A percentile compares a stretch with the other conserved stretches of the same genome.
Evolutionary conservation across 2,888 invertebrate genomes (phyloP).

Genomic region (Cephus nigrinus): DNA sequence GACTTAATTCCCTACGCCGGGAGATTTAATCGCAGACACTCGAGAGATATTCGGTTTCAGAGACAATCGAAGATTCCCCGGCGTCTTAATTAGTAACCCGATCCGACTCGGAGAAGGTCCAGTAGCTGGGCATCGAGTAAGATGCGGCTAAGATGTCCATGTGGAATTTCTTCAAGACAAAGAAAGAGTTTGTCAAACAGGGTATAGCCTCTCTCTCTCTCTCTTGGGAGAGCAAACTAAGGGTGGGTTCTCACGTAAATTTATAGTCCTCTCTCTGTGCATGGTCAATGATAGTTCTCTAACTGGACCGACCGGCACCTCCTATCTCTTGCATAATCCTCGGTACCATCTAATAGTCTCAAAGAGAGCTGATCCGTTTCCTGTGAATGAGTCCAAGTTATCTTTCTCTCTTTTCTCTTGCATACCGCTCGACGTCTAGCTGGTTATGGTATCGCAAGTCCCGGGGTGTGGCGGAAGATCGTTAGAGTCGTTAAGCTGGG

Average conservation of each 20-base stretch:
- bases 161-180: background rate
- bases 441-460: background rate
- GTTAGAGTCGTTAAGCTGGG: slow-evolving; percentile 28
- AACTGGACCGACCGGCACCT: background rate
- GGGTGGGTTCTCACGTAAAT: background rate
- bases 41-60: slow-evolving; percentile 53
- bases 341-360: background rate
- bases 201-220: background rate
- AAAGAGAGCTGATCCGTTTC: background rate
- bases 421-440: background rate
- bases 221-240: background rate
- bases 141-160: background rate
- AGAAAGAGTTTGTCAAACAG: background rate
- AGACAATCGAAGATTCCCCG: slow-evolving; percentile 57
- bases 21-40: slow-evolving; percentile 56
- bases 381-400: background rate
- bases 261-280: background rate
- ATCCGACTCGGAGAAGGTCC: background rate
- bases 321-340: background rate
- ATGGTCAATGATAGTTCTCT: background rate
- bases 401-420: background rate
- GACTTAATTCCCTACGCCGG: slow-evolving; percentile 54
- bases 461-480: slow-evolving; percentile 43
- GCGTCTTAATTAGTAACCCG: slow-evolving; percentile 62
- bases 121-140: background rate